These are phyloP conservation scores for Erebia palarica DNA, from an alignment of 2,888 invertebrate genomes.

Conservation along the genomic window DNA sequence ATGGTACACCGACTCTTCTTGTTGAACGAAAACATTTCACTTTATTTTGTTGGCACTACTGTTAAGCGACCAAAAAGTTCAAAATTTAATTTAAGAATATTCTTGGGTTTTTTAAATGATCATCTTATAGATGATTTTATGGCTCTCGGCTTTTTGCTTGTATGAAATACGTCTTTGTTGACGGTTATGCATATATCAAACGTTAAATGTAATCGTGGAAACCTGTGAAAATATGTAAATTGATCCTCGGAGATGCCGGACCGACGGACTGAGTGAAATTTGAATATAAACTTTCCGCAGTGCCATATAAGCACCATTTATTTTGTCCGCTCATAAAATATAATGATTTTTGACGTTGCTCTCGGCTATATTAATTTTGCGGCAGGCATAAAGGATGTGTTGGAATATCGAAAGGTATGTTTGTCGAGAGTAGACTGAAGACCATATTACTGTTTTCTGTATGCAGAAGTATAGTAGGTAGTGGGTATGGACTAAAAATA, in stretches of 20 bases:
- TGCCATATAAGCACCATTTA: conserved; percentile 78
- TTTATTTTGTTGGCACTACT: conserved; percentile 24
- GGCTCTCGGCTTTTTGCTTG: no score
- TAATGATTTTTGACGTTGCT: conserved; percentile 80
- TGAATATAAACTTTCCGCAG: conserved; percentile 79
- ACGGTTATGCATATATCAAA: conserved; percentile 49
- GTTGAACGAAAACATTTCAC: conserved; percentile 27
- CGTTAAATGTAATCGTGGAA: conserved; percentile 72
- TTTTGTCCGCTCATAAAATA: conserved; percentile 79
- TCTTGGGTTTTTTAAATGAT: no score
- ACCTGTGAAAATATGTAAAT: conserved; percentile 82
- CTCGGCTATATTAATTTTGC: conserved; percentile 74
- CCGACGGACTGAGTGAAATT: conserved; percentile 76
- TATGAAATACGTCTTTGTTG: conserved; percentile 12
- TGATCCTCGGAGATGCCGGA: conserved; percentile 80
- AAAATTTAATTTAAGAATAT: no score
- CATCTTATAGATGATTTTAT: no score
- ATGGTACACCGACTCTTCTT: conserved; percentile 28
- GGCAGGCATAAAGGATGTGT: conserved; percentile 55
- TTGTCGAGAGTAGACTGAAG: conserved; percentile 27
- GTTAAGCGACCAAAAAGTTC: conserved; percentile 17
- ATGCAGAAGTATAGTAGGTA: no score
- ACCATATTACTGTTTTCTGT: no score
- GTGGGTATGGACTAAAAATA: conserved; percentile 2
- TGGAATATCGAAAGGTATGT: conserved; percentile 66